phyloP scores from a whole-genome alignment of 2,888 invertebrate species.

The Stenodera caucasica region DNA sequence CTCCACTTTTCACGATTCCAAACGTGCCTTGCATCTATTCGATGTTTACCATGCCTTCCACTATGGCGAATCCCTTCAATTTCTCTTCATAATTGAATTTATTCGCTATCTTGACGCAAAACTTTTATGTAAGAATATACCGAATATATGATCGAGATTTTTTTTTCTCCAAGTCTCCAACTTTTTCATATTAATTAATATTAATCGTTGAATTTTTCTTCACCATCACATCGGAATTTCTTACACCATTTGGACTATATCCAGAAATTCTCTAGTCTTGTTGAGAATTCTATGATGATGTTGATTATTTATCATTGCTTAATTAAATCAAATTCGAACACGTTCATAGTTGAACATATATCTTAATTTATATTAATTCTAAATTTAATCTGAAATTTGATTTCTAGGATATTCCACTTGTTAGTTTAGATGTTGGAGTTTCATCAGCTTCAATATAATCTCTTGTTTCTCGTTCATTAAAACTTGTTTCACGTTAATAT shows the following conservation, averaged over 20 bases:
- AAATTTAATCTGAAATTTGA: neutral
- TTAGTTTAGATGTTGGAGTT: neutral
- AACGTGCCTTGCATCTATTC: conserved; percentile 16
- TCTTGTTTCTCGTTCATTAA: conserved; percentile 2
- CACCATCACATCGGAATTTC: neutral
- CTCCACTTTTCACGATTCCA: conserved; percentile 10
- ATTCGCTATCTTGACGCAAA: neutral
- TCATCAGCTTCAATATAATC: neutral
- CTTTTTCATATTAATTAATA: no score
- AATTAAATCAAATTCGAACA: neutral
- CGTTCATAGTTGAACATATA: neutral
- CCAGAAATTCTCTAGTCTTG: neutral
- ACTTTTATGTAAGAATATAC: no score
- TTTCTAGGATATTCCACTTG: neutral
- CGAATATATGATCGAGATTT: no score
- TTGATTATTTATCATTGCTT: neutral
- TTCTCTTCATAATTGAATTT: conserved; percentile 16
- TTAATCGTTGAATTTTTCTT: no score
- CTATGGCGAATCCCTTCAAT: conserved; percentile 17
- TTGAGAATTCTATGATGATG: neutral
- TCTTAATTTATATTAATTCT: neutral
- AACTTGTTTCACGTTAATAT: neutral
- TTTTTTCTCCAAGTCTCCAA: no score
- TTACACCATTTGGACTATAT: neutral
- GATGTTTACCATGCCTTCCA: conserved; percentile 18